Evolutionary conservation across 2,888 invertebrate genomes (phyloP), one percentile per base, ranked within the genome.

Genomic region (Seira musarum): DNA sequence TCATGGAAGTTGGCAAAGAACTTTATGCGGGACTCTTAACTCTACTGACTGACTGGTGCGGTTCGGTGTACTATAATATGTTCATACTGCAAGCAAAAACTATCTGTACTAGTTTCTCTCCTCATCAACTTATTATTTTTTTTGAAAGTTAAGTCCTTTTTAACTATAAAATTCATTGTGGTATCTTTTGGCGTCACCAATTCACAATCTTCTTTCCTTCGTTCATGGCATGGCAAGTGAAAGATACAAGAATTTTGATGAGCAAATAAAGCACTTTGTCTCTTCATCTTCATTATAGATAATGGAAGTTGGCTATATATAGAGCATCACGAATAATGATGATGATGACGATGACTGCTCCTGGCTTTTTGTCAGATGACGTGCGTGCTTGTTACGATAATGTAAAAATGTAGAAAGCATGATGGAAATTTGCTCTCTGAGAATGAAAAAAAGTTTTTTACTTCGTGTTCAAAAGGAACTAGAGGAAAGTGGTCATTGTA

Each of bases 221-320:
- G 40, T 40, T 40, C 40, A 5, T 40, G 5, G 5, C 13, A 13
- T 40, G 40, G 40, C 19, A 10, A 61, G 24, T 30, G 30, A 65
- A 65, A 65, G 65, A 30, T 65, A 35, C 30, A 65, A 13, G 35
- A 65, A 65, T 65, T 65, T 65, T 65, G 65, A 65, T 65, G 65
- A 65, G 65, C 65, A 65, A 65, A 65, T 65, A 65, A 65, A 65
- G 65, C 65, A 65, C 65, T 65, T 65, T 65, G 65, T 65, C 40
- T 40, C 40, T 65, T 65, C 65, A 65, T 65, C 65, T 65, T 65
- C 65, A 65, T 65, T 65, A 65, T 65, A n/a, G 25, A 65, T 65
- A 65, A 65, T 65, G 65, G 65, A 65, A 65, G 65, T 35, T 21
- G 40, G 40, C 40, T 13, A 40, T 40, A 40, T n/a, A n/a, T 57